Evolutionary conservation across 2,888 invertebrate species (phyloP).

Genomic region (Luperina nickerlii): DNA sequence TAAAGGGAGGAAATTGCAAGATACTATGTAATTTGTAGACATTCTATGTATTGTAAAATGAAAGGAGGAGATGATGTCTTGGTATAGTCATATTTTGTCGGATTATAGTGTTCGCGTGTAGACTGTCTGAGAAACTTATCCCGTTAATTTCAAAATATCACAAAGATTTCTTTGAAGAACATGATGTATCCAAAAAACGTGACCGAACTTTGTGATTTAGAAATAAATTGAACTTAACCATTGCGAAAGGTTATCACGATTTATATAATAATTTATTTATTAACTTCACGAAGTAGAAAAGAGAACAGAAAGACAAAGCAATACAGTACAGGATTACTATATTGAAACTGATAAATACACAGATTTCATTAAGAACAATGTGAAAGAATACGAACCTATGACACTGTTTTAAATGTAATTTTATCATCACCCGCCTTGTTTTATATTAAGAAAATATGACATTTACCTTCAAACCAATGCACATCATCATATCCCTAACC

Average conservation of each 20-base stretch:
- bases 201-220: constrained; percentile 41
- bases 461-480: not conserved
- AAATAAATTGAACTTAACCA: constrained; percentile 47
- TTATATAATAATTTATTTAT: constrained; percentile 47
- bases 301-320: constrained; percentile 9
- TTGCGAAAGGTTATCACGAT: constrained; percentile 49
- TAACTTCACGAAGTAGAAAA: constrained; percentile 16
- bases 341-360: not conserved
- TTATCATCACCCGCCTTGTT: not conserved
- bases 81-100: not conserved
- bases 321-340: not conserved
- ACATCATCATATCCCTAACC: not conserved
- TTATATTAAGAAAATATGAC: not conserved
- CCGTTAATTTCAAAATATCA: constrained; percentile 43
- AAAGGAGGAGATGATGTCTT: not conserved
- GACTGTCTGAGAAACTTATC: constrained; percentile 19
- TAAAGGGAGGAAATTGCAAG: constrained; percentile 73
- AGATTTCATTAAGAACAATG: not conserved
- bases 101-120: constrained; percentile 12
- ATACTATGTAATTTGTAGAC: constrained; percentile 53
- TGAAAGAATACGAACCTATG: not conserved
- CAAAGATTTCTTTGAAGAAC: constrained; percentile 44
- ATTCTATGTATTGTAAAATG: not conserved
- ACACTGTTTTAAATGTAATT: not conserved
- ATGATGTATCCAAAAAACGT: constrained; percentile 55